Percentiles rank a stretch among this genome's conserved stretches.
phyloP scores from a whole-genome alignment of 2,797 vertebrate genomes.

The Natrix natrix region DNA sequence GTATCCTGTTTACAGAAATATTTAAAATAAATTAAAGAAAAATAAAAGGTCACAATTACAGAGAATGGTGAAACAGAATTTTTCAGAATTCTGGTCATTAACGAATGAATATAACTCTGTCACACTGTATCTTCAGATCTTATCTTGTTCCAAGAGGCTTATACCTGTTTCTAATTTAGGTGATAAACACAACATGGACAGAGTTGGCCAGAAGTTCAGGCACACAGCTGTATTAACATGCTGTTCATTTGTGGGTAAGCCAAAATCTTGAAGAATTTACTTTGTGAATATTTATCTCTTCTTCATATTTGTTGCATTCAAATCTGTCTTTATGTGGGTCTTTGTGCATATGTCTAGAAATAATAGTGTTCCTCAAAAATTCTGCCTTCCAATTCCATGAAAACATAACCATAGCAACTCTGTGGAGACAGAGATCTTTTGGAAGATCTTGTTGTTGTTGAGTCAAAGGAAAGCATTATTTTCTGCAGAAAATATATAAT shows the following conservation, averaged over 20 bases:
- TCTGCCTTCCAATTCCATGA: background rate
- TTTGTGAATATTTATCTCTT: background rate
- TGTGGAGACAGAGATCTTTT: slow-evolving; percentile 14
- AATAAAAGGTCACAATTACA: background rate
- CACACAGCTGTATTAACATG: background rate
- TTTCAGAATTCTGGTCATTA: background rate
- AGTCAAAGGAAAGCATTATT: slow-evolving; percentile 14
- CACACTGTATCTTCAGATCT: background rate
- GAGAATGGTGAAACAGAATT: background rate
- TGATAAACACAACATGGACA: background rate
- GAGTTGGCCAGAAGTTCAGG: background rate
- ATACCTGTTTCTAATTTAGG: background rate
- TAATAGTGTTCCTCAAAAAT: background rate
- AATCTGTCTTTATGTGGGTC: background rate
- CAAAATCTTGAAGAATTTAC: background rate
- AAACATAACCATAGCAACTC: background rate
- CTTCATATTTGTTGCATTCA: background rate
- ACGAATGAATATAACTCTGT: background rate
- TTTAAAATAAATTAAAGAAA: slow-evolving; percentile 9
- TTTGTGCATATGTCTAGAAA: background rate
- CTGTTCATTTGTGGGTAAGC: background rate
- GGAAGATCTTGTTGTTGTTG: slow-evolving; percentile 38
- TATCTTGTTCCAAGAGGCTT: background rate
- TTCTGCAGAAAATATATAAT: slow-evolving; percentile 13
- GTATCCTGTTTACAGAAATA: slow-evolving; percentile 15